Conservation (phyloP, 2,888 invertebrate species). For the Saturnia pavonia region DNA sequence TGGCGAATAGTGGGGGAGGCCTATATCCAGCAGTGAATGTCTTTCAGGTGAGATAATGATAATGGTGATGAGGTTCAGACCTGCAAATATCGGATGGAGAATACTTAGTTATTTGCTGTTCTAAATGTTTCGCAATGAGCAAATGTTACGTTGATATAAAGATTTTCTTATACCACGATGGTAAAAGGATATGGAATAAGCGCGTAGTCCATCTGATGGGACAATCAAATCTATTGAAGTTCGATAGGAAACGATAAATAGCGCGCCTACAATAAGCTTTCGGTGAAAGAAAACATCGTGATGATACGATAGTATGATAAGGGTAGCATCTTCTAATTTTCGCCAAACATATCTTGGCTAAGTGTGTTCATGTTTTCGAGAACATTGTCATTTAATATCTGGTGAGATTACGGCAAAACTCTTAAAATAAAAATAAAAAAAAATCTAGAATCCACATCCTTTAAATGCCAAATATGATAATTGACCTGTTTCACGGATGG, state of each 20-base stretch:
- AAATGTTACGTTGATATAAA: too few species aligned
- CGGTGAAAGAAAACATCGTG: background rate
- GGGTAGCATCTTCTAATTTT: background rate
- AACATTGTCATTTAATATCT: background rate
- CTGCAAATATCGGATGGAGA: background rate
- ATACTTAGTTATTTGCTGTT: background rate
- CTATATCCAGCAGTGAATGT: too few species aligned
- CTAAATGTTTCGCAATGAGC: background rate
- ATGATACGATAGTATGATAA: too few species aligned
- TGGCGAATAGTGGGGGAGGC: too few species aligned
- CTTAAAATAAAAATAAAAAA: background rate
- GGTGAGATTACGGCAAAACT: background rate
- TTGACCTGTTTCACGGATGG: conserved; percentile 46
- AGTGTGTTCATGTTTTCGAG: background rate
- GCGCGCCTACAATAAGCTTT: background rate
- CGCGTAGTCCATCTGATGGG: too few species aligned
- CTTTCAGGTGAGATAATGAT: too few species aligned
- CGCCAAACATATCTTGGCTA: background rate
- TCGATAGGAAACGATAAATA: too few species aligned
- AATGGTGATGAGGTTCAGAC: too few species aligned
- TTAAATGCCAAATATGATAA: conserved; percentile 20
- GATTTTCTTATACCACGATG: too few species aligned
- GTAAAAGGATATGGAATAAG: too few species aligned
- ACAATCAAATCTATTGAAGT: too few species aligned
- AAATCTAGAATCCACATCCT: background rate